phyloP scores from a whole-genome alignment of 2,113 vertebrate species.

The Chroicocephalus ridibundus region DNA sequence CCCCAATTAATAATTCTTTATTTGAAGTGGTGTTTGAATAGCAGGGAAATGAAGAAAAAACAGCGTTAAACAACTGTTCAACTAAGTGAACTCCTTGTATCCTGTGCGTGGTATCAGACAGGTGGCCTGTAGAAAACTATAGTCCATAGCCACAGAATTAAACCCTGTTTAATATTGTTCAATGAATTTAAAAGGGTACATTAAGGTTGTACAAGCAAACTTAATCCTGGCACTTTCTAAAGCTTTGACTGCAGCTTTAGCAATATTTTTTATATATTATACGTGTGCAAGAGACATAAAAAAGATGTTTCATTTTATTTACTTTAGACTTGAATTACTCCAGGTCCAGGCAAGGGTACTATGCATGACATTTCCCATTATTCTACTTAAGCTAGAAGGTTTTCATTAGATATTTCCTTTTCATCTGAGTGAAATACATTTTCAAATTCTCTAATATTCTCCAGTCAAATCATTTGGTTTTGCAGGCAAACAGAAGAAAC shows the following conservation, averaged over 20 bases:
- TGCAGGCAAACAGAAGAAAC: background rate
- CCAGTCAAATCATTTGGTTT: background rate
- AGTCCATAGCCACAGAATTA: background rate
- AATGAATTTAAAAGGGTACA: background rate
- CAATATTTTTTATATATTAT: background rate
- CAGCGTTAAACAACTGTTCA: background rate
- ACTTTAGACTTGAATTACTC: background rate
- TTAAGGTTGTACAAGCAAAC: background rate
- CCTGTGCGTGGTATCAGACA: background rate
- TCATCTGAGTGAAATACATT: background rate
- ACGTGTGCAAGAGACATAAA: background rate
- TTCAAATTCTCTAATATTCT: background rate
- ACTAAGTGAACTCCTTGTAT: background rate
- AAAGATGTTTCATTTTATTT: background rate
- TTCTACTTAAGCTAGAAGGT: background rate
- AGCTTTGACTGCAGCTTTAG: background rate
- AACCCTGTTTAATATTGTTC: background rate
- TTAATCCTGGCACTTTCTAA: background rate
- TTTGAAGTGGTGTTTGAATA: background rate
- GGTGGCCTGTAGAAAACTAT: background rate
- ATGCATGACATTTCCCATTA: background rate
- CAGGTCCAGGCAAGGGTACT: background rate
- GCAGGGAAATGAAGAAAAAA: background rate
- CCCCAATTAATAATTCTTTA: background rate
- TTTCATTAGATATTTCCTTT: background rate